These are phyloP conservation scores for Dasyprocta punctata DNA, from an alignment of 2,113 vertebrate genomes.

Conservation along the genomic window DNA sequence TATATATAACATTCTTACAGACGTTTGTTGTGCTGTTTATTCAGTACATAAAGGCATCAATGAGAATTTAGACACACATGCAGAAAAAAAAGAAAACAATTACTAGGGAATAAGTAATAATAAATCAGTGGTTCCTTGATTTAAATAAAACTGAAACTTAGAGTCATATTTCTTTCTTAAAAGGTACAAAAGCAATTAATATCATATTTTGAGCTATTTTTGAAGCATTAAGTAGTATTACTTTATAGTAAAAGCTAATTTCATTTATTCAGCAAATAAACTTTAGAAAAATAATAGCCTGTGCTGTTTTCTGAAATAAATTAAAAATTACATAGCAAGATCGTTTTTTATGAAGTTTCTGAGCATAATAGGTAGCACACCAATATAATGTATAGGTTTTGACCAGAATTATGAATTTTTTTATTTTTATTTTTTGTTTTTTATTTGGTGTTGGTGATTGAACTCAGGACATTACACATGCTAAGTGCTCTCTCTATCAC, in stretches of 20 bases:
- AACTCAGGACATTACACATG: neutral
- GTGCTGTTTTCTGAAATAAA: slow-evolving; percentile 28
- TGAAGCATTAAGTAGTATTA: neutral
- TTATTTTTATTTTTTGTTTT: neutral
- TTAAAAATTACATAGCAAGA: slow-evolving; percentile 24
- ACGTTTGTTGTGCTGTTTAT: slow-evolving; percentile 46
- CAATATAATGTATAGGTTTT: neutral
- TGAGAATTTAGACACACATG: slow-evolving; percentile 44
- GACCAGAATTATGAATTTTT: neutral
- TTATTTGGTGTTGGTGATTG: neutral
- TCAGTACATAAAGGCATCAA: slow-evolving; percentile 22
- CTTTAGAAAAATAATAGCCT: slow-evolving; percentile 50
- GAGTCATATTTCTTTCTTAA: slow-evolving; percentile 46
- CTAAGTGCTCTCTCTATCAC: neutral
- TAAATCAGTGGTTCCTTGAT: neutral
- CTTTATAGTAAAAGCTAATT: neutral
- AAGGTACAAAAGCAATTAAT: slow-evolving; percentile 40
- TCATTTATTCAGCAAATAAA: slow-evolving; percentile 41
- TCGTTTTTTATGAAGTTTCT: slow-evolving; percentile 13
- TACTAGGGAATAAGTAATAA: slow-evolving; percentile 24
- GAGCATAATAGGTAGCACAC: neutral
- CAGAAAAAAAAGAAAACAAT: slow-evolving; percentile 40
- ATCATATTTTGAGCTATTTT: neutral
- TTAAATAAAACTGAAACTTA: slow-evolving; percentile 55
- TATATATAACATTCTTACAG: slow-evolving; percentile 9